Evolutionary conservation across 2,113 vertebrate species (phyloP).

Genomic region (Archocentrus centrarchus): DNA sequence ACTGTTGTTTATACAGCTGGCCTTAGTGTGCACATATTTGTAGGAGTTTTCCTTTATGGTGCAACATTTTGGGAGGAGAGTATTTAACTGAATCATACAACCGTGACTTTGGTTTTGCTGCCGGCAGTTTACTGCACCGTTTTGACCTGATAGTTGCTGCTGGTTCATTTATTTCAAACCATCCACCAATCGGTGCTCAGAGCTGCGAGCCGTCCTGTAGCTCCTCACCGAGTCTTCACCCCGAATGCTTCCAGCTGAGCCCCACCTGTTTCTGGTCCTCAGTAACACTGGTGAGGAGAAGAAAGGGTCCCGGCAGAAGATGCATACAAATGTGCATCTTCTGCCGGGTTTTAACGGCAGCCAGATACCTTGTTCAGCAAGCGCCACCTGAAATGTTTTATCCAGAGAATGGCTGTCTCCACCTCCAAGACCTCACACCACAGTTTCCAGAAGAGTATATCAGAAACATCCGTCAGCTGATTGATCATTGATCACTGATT

Average conservation of each 20-base stretch:
- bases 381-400: fast-evolving
- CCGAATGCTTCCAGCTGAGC: fast-evolving
- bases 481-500: not conserved
- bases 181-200: not conserved
- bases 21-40: not conserved
- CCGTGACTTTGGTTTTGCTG: fast-evolving
- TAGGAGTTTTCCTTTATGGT: not conserved
- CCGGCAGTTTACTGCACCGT: fast-evolving
- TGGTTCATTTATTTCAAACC: not conserved
- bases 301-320: not conserved
- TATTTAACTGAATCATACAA: not conserved
- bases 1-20: too few relatives aligned
- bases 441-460: not conserved
- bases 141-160: not conserved
- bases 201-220: fast-evolving
- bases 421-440: not conserved
- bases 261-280: not conserved
- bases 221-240: not conserved
- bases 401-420: not conserved
- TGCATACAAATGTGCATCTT: not conserved
- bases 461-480: not conserved
- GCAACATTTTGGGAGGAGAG: not conserved
- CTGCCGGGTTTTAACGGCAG: not conserved
- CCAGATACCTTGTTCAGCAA: not conserved
- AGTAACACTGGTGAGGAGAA: not conserved